A percentile compares a stretch with the other conserved stretches of the same genome.
Evolutionary conservation across 2,888 invertebrate genomes (phyloP).

Genomic region (Oscheius sp.): DNA sequence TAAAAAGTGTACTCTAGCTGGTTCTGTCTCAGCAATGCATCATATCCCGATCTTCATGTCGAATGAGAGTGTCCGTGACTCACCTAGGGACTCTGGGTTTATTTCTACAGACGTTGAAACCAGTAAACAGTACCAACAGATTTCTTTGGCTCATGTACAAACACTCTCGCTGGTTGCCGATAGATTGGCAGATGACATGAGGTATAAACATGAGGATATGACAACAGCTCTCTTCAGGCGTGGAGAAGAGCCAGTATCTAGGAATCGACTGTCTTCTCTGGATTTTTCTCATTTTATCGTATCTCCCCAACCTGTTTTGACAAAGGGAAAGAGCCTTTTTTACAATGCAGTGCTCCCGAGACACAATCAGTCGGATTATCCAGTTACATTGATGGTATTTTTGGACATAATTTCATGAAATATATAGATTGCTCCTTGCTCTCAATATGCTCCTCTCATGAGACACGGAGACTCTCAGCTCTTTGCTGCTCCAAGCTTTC

Average conservation of each 20-base stretch:
- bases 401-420: not conserved
- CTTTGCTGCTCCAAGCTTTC: slow-evolving; percentile 54
- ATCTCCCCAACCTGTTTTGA: slow-evolving; percentile 50
- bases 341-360: slow-evolving; percentile 58
- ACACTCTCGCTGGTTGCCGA: slow-evolving; percentile 48
- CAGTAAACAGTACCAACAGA: slow-evolving; percentile 33
- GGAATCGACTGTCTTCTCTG: slow-evolving; percentile 41
- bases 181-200: slow-evolving; percentile 39
- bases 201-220: slow-evolving; percentile 10
- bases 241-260: slow-evolving; percentile 48
- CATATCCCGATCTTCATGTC: slow-evolving; percentile 52
- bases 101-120: slow-evolving; percentile 3
- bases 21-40: slow-evolving; percentile 23
- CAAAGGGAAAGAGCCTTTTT: slow-evolving; percentile 56
- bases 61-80: slow-evolving; percentile 38
- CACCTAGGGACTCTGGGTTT: slow-evolving; percentile 4
- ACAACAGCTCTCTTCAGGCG: slow-evolving; percentile 15
- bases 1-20: no score
- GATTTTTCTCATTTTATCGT: slow-evolving; percentile 51
- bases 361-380: slow-evolving; percentile 44
- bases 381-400: slow-evolving; percentile 55
- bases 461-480: slow-evolving; percentile 55
- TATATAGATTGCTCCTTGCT: slow-evolving; percentile 58
- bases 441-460: slow-evolving; percentile 63
- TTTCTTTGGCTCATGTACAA: slow-evolving; percentile 46